These are phyloP conservation scores for Calypte anna DNA, from an alignment of 2,113 vertebrate genomes.

Conservation along the genomic window DNA sequence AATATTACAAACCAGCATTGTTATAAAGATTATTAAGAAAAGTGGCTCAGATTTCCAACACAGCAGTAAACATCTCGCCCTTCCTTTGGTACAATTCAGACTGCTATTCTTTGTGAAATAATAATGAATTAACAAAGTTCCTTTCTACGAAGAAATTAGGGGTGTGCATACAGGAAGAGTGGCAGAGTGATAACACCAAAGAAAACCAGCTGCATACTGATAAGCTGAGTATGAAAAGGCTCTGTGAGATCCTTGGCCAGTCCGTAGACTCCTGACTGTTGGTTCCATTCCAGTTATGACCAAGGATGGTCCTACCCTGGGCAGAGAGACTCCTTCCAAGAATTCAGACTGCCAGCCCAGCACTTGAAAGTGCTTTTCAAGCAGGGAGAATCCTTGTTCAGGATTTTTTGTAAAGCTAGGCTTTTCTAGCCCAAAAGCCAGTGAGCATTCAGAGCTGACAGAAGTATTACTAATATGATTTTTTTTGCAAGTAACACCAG, in stretches of 20 bases:
- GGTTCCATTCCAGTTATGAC: neutral
- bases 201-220: constrained; percentile 44
- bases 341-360: neutral
- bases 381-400: neutral
- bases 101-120: constrained; percentile 60
- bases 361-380: neutral
- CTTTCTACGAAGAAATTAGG: constrained; percentile 57
- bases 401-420: neutral
- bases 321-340: neutral
- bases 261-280: neutral
- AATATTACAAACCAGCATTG: constrained; percentile 27
- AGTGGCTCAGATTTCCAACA: constrained; percentile 25
- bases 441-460: neutral
- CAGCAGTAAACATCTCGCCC: constrained; percentile 57
- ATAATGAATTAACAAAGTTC: constrained; percentile 61
- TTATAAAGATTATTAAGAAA: constrained; percentile 37
- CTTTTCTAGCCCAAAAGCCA: neutral
- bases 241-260: neutral
- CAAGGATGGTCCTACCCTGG: neutral
- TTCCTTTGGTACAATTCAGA: constrained; percentile 57
- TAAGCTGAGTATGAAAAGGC: constrained; percentile 19
- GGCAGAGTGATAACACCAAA: constrained; percentile 14
- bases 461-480: neutral
- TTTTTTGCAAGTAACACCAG: neutral
- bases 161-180: constrained; percentile 63